Evolutionary conservation across 2,113 vertebrate species (phyloP).

Genomic region (Triplophysa dalaica): DNA sequence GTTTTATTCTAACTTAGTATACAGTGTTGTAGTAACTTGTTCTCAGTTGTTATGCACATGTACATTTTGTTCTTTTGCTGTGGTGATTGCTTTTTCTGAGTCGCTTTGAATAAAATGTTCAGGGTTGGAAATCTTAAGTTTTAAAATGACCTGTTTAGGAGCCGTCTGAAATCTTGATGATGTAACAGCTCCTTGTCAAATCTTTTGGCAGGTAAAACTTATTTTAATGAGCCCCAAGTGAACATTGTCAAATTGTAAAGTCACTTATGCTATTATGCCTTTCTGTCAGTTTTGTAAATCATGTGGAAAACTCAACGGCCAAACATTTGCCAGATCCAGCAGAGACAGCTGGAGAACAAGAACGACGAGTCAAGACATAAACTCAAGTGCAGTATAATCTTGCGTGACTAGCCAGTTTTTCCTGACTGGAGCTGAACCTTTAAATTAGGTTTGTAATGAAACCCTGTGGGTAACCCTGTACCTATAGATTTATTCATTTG

Average conservation of each 20-base stretch:
- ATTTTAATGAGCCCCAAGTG: neutral
- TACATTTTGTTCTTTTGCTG: no score
- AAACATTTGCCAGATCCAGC: constrained; percentile 7
- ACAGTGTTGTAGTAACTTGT: no score
- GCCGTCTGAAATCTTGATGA: no score
- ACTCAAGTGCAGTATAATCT: neutral
- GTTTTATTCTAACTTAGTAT: no score
- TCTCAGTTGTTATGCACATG: no score
- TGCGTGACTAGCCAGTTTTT: constrained; percentile 13
- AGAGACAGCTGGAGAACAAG: constrained; percentile 18
- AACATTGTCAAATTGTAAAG: constrained; percentile 2
- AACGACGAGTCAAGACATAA: neutral
- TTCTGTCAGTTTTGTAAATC: neutral
- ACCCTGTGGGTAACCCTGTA: no score
- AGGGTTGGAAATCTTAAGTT: no score
- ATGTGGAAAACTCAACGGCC: neutral
- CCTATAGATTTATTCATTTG: no score
- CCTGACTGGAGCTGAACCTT: neutral
- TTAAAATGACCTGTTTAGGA: no score
- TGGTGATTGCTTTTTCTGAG: no score
- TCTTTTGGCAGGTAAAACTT: neutral
- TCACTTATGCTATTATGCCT: neutral
- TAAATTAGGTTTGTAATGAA: neutral
- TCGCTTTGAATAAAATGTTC: no score
- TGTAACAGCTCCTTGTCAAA: neutral